Percentiles rank a stretch among this genome's conserved stretches.
phyloP scores from a whole-genome alignment of 2,888 invertebrate genomes.

The Thyatira batis region DNA sequence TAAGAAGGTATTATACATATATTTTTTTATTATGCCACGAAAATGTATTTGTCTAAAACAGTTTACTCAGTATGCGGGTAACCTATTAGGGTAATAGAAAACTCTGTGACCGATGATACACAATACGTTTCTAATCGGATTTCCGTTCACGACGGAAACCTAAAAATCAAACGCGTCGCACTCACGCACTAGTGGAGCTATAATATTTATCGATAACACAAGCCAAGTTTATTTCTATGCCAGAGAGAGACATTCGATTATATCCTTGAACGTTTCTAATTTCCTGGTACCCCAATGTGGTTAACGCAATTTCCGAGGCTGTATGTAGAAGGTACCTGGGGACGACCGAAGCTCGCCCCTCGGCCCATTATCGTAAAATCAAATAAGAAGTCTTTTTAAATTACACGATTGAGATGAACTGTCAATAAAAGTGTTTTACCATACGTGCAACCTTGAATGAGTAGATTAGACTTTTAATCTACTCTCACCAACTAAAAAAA shows the following conservation, averaged over 20 bases:
- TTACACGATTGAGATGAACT: slow-evolving; percentile 61
- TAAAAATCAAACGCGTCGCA: slow-evolving; percentile 33
- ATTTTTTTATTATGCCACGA: no score
- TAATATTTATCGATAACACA: slow-evolving; percentile 49
- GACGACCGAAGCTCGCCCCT: slow-evolving; percentile 50
- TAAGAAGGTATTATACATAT: no score
- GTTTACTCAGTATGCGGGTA: no score
- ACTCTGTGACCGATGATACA: neutral
- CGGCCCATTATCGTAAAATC: slow-evolving; percentile 71
- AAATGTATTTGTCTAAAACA: no score
- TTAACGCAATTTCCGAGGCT: slow-evolving; percentile 80
- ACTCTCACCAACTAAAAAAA: neutral
- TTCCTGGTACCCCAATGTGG: slow-evolving; percentile 79
- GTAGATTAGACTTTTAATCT: neutral
- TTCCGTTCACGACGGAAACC: slow-evolving; percentile 24
- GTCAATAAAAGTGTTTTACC: slow-evolving; percentile 32
- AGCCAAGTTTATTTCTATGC: slow-evolving; percentile 64
- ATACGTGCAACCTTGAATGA: neutral
- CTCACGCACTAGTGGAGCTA: slow-evolving; percentile 33
- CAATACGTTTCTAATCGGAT: slow-evolving; percentile 14
- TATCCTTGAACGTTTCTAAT: slow-evolving; percentile 80
- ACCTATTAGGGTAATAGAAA: neutral
- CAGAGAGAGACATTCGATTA: slow-evolving; percentile 76
- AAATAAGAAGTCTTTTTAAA: slow-evolving; percentile 68
- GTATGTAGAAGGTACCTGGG: slow-evolving; percentile 67